Conservation (phyloP, 2,888 invertebrate species). For the Nipponacmea schrenckii region DNA sequence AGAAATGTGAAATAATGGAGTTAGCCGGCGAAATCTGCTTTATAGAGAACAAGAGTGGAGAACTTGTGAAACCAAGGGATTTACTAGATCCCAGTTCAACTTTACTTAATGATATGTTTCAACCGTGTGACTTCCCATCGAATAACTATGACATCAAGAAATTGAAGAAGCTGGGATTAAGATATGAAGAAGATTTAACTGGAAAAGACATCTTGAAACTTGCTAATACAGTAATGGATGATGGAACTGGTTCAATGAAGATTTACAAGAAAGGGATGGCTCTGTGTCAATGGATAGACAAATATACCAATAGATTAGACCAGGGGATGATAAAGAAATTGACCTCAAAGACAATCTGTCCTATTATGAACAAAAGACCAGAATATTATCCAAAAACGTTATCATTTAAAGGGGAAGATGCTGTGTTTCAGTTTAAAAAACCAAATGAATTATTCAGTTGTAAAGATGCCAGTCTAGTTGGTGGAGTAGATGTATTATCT, state of each 20-base stretch:
- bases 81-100: constrained; percentile 42
- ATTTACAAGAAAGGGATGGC: constrained; percentile 5
- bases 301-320: not conserved
- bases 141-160: constrained; percentile 24
- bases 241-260: too few relatives aligned
- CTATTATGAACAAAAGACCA: constrained; percentile 27
- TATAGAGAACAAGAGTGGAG: constrained; percentile 16
- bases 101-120: constrained; percentile 38
- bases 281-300: not conserved
- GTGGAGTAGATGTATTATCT: constrained; percentile 35
- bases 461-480: constrained; percentile 24
- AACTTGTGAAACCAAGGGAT: constrained; percentile 21
- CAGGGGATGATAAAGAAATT: not conserved
- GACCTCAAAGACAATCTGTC: constrained; percentile 24
- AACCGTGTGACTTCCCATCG: constrained; percentile 45
- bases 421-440: constrained; percentile 22
- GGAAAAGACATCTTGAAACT: constrained; percentile 37
- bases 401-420: constrained; percentile 18
- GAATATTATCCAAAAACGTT: constrained; percentile 28
- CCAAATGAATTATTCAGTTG: constrained; percentile 32
- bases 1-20: not conserved
- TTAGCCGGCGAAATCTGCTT: constrained; percentile 14
- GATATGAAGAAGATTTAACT: constrained; percentile 35
- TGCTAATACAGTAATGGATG: constrained; percentile 23
- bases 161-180: constrained; percentile 43